Evolutionary conservation across 2,888 invertebrate genomes (phyloP).

Genomic region (Masnerella sp.): DNA sequence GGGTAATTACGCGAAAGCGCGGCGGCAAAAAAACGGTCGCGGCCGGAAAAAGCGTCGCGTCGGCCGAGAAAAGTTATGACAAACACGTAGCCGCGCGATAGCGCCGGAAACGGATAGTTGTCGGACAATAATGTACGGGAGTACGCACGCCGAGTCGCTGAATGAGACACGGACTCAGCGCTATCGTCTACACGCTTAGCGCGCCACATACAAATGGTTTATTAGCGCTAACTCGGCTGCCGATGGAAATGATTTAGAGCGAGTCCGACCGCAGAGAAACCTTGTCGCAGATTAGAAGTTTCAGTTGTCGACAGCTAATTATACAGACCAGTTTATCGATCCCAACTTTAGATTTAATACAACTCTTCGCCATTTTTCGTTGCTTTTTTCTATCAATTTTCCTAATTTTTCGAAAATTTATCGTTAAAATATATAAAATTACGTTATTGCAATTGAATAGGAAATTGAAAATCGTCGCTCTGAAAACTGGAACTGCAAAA

Average conservation of each 20-base stretch:
- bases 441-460: no score
- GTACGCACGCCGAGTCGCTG: slow-evolving; percentile 71
- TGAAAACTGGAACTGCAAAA: no score
- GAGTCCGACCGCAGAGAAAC: slow-evolving; percentile 36
- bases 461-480: no score
- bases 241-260: slow-evolving; percentile 59
- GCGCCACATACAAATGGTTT: slow-evolving; percentile 69
- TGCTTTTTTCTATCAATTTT: no score
- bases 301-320: slow-evolving; percentile 57
- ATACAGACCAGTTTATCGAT: slow-evolving; percentile 45
- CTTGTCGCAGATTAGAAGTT: slow-evolving; percentile 52
- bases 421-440: no score
- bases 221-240: slow-evolving; percentile 54
- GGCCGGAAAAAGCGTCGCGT: slow-evolving; percentile 18
- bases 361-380: no score
- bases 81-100: slow-evolving; percentile 74
- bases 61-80: slow-evolving; percentile 71
- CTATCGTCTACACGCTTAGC: slow-evolving; percentile 65
- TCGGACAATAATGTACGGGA: slow-evolving; percentile 75
- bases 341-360: slow-evolving; percentile 30
- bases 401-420: no score
- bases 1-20: slow-evolving; percentile 23
- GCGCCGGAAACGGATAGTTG: slow-evolving; percentile 75
- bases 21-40: slow-evolving; percentile 14
- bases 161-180: slow-evolving; percentile 66